Base-by-base conservation (phyloP, 2,113 vertebrate genomes). In the Grallaria varia region DNA sequence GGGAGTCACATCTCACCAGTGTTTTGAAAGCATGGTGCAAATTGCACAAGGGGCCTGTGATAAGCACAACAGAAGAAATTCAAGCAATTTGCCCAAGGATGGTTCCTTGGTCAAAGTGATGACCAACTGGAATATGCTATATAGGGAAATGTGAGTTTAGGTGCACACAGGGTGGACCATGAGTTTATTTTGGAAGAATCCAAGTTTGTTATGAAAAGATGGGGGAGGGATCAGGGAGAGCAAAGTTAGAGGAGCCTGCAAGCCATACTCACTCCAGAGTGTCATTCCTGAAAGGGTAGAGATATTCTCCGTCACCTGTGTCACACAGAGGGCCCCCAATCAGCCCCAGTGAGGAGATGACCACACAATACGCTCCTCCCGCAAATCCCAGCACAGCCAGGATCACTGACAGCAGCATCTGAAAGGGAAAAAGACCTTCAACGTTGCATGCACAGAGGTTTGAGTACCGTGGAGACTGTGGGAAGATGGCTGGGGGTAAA, bases 281-380 rank as follows among this genome's bases (percentile, higher is more conserved):
- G 77, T 95, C 21, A 7, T 97, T 98, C 84, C 93, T 97, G 96
- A 97, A 98, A 69, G 97, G 96, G 33, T 97, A 98, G 63, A 93
- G 74, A 63, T 96, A 97, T 86, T 96, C 93, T 79, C 96, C 97
- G 58, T 97, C 90, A 71, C 97, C 96, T 4, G 74, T 96, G 89
- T 98, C 93, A 22, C 97, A 98, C 49, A 96, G 81, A 83, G 97
- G 94, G 13, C 97, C 92, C 10, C 89, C 18, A 45, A 96, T 86
- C 73, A 98, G 90, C 71, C 95, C 97, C 87, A 98, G 24, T 0
- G 87, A 96, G 72, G 98, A 97, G 78, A 98, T 78, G 72, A 97
- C 82, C 4, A 56, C 92, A 71, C 95, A 97, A 23, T 97, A 98
- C 0, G 14, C 45, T 45, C 90, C 93, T 33, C 96, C 97, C 0